Conservation (phyloP, 2,113 vertebrate genomes). For the Eira barbara region DNA sequence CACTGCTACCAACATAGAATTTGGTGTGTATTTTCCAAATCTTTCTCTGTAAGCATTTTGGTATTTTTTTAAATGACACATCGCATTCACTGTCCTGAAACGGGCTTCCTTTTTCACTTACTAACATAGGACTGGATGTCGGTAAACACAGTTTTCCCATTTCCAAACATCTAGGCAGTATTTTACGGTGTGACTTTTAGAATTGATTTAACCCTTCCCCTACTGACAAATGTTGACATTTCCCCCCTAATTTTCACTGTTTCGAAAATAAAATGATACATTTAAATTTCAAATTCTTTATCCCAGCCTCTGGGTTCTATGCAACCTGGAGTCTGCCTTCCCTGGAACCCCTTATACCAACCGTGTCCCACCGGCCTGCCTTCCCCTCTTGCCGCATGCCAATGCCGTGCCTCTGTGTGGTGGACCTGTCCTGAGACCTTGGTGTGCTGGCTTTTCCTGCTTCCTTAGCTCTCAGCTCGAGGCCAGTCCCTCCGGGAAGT, state of each 20-base stretch:
- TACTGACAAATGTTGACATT: neutral
- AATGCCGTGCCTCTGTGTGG: accelerated
- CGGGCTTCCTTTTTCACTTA: neutral
- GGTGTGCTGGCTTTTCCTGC: neutral
- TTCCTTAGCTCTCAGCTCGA: neutral
- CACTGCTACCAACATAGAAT: neutral
- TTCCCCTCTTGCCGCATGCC: neutral
- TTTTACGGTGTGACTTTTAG: neutral
- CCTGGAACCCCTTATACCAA: accelerated
- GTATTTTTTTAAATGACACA: neutral
- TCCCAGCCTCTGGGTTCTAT: accelerated
- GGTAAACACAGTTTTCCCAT: neutral
- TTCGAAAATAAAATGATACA: neutral
- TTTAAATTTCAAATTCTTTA: neutral
- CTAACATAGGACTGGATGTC: neutral
- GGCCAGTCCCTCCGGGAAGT: too few relatives aligned
- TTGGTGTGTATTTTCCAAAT: neutral
- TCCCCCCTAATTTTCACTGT: neutral
- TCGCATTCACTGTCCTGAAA: neutral
- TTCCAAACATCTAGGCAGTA: neutral
- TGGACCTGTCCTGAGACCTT: accelerated
- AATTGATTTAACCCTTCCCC: neutral
- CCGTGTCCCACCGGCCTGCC: neutral
- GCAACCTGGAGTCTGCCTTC: too few relatives aligned
- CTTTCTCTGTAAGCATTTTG: neutral